Evolutionary conservation across 2,888 invertebrate genomes (phyloP).

Genomic region (Pyrochroa serraticornis): DNA sequence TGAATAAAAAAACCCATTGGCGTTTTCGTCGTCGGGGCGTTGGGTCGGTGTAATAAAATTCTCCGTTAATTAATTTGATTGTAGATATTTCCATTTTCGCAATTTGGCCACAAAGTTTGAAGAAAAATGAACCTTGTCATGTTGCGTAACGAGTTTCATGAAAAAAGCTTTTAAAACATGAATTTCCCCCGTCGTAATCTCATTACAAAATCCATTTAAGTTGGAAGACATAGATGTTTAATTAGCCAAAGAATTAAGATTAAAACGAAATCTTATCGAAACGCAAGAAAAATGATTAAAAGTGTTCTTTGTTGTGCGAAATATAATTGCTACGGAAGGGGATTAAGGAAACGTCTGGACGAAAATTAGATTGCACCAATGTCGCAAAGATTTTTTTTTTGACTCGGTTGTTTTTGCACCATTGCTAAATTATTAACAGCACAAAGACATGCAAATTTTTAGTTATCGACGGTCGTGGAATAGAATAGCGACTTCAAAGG

Average conservation of each 20-base stretch:
- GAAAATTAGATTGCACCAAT: conserved; percentile 15
- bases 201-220: conserved; percentile 48
- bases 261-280: conserved; percentile 46
- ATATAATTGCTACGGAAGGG: not conserved
- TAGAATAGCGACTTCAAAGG: conserved; percentile 34
- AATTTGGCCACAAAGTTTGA: conserved; percentile 15
- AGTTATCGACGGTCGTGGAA: conserved; percentile 34
- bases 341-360: conserved; percentile 4
- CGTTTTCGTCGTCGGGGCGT: too few species aligned
- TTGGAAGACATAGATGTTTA: conserved; percentile 49
- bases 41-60: conserved; percentile 17
- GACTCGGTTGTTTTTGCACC: conserved; percentile 8
- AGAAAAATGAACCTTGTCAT: conserved; percentile 27
- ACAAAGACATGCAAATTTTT: conserved; percentile 46
- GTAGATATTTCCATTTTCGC: conserved; percentile 23
- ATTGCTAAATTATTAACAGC: conserved; percentile 43
- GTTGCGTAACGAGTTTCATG: conserved; percentile 26
- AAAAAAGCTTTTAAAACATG: conserved; percentile 43
- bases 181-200: conserved; percentile 42
- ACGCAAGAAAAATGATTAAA: conserved; percentile 22
- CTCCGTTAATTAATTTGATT: conserved; percentile 18
- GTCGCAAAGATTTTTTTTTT: conserved; percentile 3
- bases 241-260: conserved; percentile 49
- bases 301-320: conserved; percentile 5
- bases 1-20: conserved; percentile 12